Evolutionary conservation across 2,113 vertebrate genomes (phyloP).

Genomic region (Guaruba guarouba): DNA sequence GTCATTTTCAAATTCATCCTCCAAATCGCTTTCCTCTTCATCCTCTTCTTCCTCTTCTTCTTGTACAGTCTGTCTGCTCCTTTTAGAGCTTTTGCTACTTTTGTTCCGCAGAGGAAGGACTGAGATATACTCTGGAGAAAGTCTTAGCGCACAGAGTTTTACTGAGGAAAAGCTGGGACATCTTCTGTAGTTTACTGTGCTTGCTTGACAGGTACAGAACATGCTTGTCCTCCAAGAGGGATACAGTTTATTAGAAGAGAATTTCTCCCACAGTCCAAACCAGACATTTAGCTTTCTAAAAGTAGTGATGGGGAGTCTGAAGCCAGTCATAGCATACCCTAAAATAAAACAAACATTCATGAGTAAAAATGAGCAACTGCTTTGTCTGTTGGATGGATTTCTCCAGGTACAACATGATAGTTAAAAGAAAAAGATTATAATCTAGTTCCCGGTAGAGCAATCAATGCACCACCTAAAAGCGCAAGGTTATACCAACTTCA

Average conservation of each 20-base stretch:
- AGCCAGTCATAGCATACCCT: conserved; percentile 68
- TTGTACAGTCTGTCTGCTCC: conserved; percentile 51
- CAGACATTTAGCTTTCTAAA: conserved; percentile 70
- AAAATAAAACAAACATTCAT: conserved; percentile 21
- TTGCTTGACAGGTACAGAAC: conserved; percentile 51
- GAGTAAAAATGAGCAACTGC: not conserved
- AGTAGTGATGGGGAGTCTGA: conserved; percentile 57
- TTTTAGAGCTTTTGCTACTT: conserved; percentile 83
- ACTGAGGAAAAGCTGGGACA: conserved; percentile 50
- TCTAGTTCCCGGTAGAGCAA: not conserved
- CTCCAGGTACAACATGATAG: not conserved
- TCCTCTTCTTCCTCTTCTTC: conserved; percentile 75
- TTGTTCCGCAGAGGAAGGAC: conserved; percentile 80
- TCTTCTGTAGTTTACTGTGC: conserved; percentile 34
- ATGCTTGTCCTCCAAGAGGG: conserved; percentile 57
- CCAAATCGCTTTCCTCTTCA: conserved; percentile 67
- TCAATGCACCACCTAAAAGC: not conserved
- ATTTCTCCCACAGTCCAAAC: conserved; percentile 67
- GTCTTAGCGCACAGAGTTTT: conserved; percentile 43
- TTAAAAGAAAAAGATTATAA: not conserved
- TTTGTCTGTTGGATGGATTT: not conserved
- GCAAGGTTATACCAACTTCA: not conserved
- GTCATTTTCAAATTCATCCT: conserved; percentile 79
- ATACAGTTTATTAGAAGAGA: conserved; percentile 33
- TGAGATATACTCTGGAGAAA: conserved; percentile 48